Conservation (phyloP, 2,113 vertebrate species). For the Nymphicus hollandicus region DNA sequence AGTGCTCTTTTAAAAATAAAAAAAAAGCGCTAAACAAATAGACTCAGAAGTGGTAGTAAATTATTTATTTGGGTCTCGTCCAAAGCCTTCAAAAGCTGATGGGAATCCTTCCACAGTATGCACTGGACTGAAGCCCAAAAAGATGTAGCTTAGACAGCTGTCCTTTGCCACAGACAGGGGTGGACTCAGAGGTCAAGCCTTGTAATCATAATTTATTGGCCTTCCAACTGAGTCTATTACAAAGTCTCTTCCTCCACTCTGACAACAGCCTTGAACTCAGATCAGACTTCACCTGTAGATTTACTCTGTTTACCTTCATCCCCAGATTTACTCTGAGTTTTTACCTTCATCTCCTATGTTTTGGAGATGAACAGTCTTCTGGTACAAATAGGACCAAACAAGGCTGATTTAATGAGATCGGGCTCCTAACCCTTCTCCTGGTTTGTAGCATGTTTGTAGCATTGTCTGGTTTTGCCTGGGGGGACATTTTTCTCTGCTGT, state of each 20-base stretch:
- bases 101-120: background rate
- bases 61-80: background rate
- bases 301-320: background rate
- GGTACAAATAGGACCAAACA: background rate
- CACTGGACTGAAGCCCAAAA: constrained; percentile 20
- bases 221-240: background rate
- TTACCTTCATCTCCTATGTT: background rate
- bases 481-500: background rate
- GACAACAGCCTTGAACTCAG: background rate
- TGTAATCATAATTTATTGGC: background rate
- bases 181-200: background rate
- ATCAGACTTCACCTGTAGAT: background rate
- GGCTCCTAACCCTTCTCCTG: background rate
- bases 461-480: background rate
- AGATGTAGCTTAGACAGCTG: constrained; percentile 3
- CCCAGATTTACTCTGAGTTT: background rate
- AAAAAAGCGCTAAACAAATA: background rate
- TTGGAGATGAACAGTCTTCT: background rate
- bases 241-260: background rate
- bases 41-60: background rate
- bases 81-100: constrained; percentile 5
- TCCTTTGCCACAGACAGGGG: background rate
- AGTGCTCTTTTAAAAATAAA: background rate
- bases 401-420: background rate
- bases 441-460: background rate